Evolutionary conservation across 2,888 invertebrate genomes (phyloP).

Genomic region (Parnassius apollo): DNA sequence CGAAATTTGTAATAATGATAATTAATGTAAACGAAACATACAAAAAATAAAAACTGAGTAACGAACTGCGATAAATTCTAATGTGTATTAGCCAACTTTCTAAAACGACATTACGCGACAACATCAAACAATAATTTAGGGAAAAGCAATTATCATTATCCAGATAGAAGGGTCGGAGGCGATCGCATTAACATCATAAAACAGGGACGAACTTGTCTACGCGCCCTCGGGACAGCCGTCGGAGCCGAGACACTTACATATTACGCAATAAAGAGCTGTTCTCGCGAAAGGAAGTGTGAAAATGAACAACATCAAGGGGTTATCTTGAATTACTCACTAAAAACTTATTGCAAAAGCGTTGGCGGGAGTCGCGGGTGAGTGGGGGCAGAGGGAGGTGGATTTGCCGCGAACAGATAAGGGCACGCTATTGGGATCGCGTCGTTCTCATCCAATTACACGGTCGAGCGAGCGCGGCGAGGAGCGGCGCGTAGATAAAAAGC

Average conservation of each 20-base stretch:
- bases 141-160: constrained; percentile 80
- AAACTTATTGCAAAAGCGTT: constrained; percentile 74
- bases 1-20: no score
- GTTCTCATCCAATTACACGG: constrained; percentile 82
- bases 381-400: constrained; percentile 55
- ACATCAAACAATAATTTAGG: constrained; percentile 80
- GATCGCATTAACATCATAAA: constrained; percentile 80
- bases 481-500: constrained; percentile 75
- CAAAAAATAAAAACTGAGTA: constrained; percentile 8
- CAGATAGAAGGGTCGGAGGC: constrained; percentile 74
- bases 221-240: constrained; percentile 74
- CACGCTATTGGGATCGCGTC: constrained; percentile 80
- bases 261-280: constrained; percentile 81
- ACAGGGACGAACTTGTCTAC: constrained; percentile 71
- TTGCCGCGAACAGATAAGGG: constrained; percentile 81
- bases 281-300: constrained; percentile 82
- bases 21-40: no score
- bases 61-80: constrained; percentile 7
- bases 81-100: constrained; percentile 48
- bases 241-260: constrained; percentile 78
- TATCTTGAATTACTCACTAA: constrained; percentile 82
- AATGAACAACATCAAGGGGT: constrained; percentile 82
- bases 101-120: constrained; percentile 68
- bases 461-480: constrained; percentile 76
- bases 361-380: constrained; percentile 46